Percentiles rank a stretch among this genome's conserved stretches.
phyloP scores from a whole-genome alignment of 2,888 invertebrate genomes.

The Conchocele bisecta region DNA sequence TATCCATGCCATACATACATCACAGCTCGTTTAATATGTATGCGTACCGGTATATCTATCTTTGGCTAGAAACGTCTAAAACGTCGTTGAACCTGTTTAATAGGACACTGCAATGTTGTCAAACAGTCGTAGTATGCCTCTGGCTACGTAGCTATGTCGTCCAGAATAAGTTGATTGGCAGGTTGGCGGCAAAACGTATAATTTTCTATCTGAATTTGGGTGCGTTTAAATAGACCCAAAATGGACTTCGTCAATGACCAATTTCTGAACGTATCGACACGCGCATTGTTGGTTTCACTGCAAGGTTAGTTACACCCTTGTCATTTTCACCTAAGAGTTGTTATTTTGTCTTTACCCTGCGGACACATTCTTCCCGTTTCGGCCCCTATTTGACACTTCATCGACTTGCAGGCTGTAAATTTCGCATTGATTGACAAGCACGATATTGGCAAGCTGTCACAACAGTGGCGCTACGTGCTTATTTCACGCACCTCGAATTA shows the following conservation, averaged over 20 bases:
- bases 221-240: constrained; percentile 21
- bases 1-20: no score
- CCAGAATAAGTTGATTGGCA: constrained; percentile 24
- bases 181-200: background rate
- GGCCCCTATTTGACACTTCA: constrained; percentile 51
- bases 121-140: no score
- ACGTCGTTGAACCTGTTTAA: no score
- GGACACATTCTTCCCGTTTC: constrained; percentile 33
- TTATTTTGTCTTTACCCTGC: constrained; percentile 43
- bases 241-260: constrained; percentile 36
- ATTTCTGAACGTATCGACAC: constrained; percentile 58
- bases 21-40: no score
- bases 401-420: constrained; percentile 42
- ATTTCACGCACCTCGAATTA: no score
- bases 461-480: constrained; percentile 13
- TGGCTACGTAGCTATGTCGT: no score
- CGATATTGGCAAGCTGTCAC: constrained; percentile 27
- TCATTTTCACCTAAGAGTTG: constrained; percentile 54
- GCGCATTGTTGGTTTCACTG: constrained; percentile 46
- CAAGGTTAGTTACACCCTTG: constrained; percentile 46
- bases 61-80: no score
- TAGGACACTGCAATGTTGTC: no score
- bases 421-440: constrained; percentile 37
- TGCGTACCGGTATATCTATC: no score
- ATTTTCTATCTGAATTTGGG: background rate